Base-by-base conservation (phyloP, 2,888 invertebrate genomes). In the Physocephala rufipes region DNA sequence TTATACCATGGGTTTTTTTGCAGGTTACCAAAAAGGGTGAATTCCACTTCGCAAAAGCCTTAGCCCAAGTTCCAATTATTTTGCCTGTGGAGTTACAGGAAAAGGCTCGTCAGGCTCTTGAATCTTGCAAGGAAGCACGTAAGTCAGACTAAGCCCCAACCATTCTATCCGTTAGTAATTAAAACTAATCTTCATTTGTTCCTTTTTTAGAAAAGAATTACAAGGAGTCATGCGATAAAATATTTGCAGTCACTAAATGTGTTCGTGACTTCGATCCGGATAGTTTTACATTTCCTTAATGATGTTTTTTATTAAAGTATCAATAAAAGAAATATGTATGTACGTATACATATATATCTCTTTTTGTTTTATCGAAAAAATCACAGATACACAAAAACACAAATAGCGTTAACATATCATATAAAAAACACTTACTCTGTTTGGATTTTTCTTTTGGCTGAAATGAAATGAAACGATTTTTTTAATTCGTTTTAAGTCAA, bases 11-110 rank as follows among this genome's bases (percentile, higher is more conserved):
- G 36, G 28, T 64, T 59, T 61, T 45, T 67, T 74, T 72, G 21
- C 55, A 82, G 82, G 16, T 84, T 47, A 83, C 81, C 24, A 84
- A 82, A 55, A 86, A 84, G 64, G 83, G 82, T 5, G 82, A 85
- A 49, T 78, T 85, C 45, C 83, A 81, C 74, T 71, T 81, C 53
- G 58, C 77, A 58, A 85, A 84, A 72, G 82, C 82, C 2, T 26
- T 77, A 2, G 82, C 82, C 19, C 85, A 85, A 77, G 78, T 85
- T 72, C 81, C 83, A 4, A 80, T 84, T 13, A 81, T 85, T 63
- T 71, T 85, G 70, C 85, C 85, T 4, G 43, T 74, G 0, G 83
- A 83, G 68, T 64, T 85, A n/a, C 81, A 80, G 73, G 80, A 78
- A 2, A 63, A 67, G 1, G 82, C 82, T 0, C 79, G 71, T 65